Evolutionary conservation across 2,888 invertebrate species (phyloP), one percentile per base, ranked within the genome.

Genomic region (Chymomyza caudatula): DNA sequence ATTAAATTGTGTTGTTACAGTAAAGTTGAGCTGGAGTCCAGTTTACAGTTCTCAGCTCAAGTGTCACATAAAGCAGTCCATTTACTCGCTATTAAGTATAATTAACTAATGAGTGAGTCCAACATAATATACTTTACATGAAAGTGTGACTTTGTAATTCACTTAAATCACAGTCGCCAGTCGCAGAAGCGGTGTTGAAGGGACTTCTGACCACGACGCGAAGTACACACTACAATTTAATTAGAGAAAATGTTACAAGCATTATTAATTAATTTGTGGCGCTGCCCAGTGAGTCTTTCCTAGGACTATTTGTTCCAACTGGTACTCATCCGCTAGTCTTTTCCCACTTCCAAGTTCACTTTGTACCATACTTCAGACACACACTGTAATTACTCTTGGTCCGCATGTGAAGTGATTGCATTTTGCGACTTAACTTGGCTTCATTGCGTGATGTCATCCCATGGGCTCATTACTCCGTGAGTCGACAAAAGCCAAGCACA

Each of bases 251-350:
- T 74, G 77, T 69, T 62, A 64, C 62, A 66, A 62, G 63, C 67
- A 67, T 79, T 79, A 77, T 79, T 77, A 79, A 77, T 77, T 79
- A 77, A 79, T 74, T 77, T 77, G 67, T 37, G 63, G 13, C 51
- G 8, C 22, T 51, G 19, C n/a, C 47, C 47, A 6, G 8, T 11
- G 29, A 8, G 29, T 25, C 29, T 37, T 1, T 0, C 29, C 11
- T 11, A 37, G n/a, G 29, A 37, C 29, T 37, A n/a, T n/a, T 11
- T 3, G 29, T 37, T 25, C 0, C 25, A 4, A 25, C 3, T 2
- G 6, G 2, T 6, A 4, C 25, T 1, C 29, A 13, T n/a, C 29
- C 0, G 1, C 29, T 11, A 0, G 29, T 37, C 11, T n/a, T n/a
- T n/a, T n/a, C 11, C 5, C 29, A 37, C 29, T 11, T 25, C 25